Base-by-base conservation (phyloP, 2,797 vertebrate genomes). In the Alca torda region DNA sequence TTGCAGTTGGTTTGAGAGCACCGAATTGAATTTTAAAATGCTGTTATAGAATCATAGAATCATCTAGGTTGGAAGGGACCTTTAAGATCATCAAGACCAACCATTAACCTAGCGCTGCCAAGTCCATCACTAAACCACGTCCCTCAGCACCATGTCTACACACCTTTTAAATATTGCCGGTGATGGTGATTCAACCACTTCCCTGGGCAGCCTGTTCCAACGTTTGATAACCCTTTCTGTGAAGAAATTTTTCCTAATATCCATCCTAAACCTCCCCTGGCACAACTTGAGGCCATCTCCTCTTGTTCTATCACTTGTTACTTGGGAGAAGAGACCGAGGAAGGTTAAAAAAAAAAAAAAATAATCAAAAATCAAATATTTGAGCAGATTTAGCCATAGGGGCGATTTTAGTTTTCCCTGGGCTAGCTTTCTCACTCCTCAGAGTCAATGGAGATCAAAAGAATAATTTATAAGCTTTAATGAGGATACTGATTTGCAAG, bases 401-500 rank as follows among this genome's bases (percentile, higher is more conserved):
- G 37, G 23, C 8, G 28, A 43, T 78, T 85, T 76, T 84, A 63
- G 76, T 90, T 92, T 89, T 89, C 87, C 63, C n/a, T 46, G 50
- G 86, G 91, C 80, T 13, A 76, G 33, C 53, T 80, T 17, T 4
- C 28, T 94, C 74, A 48, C 46, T 95, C 65, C 37, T 68, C 67
- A 65, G 45, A 78, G 72, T 59, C 78, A 81, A 35, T 46, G 37
- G 11, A 89, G 56, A 91, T 81, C 14, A 95, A 89, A 92, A 81
- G 45, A 84, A 97, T 74, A 88, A 84, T 91, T 95, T 35, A 96
- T 82, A 96, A 95, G 86, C n/a, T 73, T 96, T 82, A 65, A 74
- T 61, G 24, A 89, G 61, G 70, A 48, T 94, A 91, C 76, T 90
- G 92, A 81, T 96, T 90, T 67, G 30, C 35, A 80, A 81, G 23